Evolutionary conservation across 2,888 invertebrate species (phyloP).

Genomic region (Temnothorax ravouxi): DNA sequence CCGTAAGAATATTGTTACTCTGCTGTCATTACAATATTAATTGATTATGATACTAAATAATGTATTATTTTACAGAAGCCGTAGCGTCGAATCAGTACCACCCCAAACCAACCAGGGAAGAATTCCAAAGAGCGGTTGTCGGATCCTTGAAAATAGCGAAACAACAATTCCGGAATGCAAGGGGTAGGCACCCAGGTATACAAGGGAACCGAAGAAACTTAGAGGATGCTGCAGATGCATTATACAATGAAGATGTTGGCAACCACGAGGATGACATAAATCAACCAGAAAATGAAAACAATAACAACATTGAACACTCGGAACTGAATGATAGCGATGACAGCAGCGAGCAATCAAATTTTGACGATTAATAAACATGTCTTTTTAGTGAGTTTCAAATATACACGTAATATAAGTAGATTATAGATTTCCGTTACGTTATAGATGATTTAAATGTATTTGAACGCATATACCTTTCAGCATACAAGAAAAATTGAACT

Average conservation of each 20-base stretch:
- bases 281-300: not conserved
- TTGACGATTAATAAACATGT: not conserved
- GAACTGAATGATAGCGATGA: not conserved
- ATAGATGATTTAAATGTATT: not conserved
- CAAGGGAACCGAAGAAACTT: not conserved
- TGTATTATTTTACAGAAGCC: slow-evolving; percentile 12
- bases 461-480: not conserved
- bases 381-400: too few species aligned
- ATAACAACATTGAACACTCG: not conserved
- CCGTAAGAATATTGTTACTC: not conserved
- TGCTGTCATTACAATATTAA: not conserved
- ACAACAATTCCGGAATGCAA: not conserved
- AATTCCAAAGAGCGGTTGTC: slow-evolving; percentile 6
- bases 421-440: not conserved
- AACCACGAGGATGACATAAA: not conserved
- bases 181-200: not conserved
- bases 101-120: slow-evolving; percentile 8
- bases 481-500: slow-evolving; percentile 22
- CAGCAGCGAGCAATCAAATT: not conserved
- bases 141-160: not conserved
- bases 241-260: slow-evolving; percentile 1
- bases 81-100: not conserved
- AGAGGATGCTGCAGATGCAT: not conserved
- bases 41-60: not conserved
- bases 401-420: not conserved